phyloP scores from a whole-genome alignment of 2,888 invertebrate species.

The Celastrina argiolus region DNA sequence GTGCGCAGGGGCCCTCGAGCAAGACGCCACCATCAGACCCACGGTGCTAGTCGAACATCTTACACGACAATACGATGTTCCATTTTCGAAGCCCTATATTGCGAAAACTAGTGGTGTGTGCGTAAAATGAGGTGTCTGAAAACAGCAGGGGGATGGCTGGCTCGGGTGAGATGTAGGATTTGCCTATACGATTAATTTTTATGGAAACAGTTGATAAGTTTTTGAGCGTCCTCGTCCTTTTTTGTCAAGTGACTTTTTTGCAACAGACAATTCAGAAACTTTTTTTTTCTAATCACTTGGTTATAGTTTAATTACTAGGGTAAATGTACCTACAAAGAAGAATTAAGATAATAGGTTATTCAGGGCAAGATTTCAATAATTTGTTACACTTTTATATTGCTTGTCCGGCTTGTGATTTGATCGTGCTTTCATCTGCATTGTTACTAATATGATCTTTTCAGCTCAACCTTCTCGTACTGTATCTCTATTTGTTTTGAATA shows the following conservation, averaged over 20 bases:
- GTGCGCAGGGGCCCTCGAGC: constrained; percentile 70
- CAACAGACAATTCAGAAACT: too few relatives aligned
- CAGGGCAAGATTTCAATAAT: constrained; percentile 69
- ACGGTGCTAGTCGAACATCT: constrained; percentile 63
- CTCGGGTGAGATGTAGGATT: constrained; percentile 60
- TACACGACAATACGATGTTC: constrained; percentile 55
- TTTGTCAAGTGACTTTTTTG: too few relatives aligned
- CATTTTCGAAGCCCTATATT: constrained; percentile 51
- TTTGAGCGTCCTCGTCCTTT: too few relatives aligned
- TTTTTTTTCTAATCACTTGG: too few relatives aligned
- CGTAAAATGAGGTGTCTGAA: constrained; percentile 74
- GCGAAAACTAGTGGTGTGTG: constrained; percentile 36
- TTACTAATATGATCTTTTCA: neutral
- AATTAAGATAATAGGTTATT: too few relatives aligned
- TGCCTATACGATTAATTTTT: too few relatives aligned
- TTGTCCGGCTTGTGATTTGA: constrained; percentile 55
- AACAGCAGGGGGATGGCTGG: constrained; percentile 73
- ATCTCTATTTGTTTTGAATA: neutral
- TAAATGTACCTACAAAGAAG: too few relatives aligned
- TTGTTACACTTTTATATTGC: constrained; percentile 61
- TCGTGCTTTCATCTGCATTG: constrained; percentile 38
- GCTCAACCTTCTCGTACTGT: neutral
- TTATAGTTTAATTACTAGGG: too few relatives aligned
- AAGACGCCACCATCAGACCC: constrained; percentile 56
- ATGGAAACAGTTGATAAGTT: too few relatives aligned